Base-by-base conservation (phyloP, 2,888 invertebrate genomes). In the Harmothoe impar region DNA sequence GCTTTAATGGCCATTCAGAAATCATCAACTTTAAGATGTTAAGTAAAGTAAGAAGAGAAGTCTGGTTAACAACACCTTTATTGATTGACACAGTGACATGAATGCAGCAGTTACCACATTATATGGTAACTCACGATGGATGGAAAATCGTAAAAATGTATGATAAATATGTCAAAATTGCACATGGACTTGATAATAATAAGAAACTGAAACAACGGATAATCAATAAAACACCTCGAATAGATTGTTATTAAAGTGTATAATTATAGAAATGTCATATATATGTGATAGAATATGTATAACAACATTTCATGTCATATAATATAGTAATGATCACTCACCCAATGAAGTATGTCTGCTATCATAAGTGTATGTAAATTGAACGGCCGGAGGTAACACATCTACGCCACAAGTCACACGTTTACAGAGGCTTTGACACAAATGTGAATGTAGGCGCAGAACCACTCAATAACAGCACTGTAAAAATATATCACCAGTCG, bases 81-180 rank as follows among this genome's bases (percentile, higher is more conserved):
- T 77, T 77, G 1, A 77, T 77, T 77, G 77, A 77, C 31, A 77
- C 17, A 25, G 77, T 77, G 77, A 77, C 77, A 25, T 68, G n/a
- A 68, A 68, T 68, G n/a, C 68, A 77, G n/a, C 1, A 31, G 29
- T 17, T 31, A 15, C 31, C 31, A 25, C 25, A 29, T 10, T 77
- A 3, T 25, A 29, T 77, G 25, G 77, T 77, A 77, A 77, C 77
- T 25, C 1, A 17, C 77, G 5, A 77, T 77, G 77, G 77, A 77
- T 77, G 77, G 77, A 77, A 31, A 77, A 77, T 31, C 31, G 77
- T 77, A 77, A 77, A 77, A 77, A 77, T 77, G 77, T 77, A 77
- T 77, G 77, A 77, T 25, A 77, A 77, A 77, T 29, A 77, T 77
- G 77, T 77, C 77, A 31, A 77, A 31, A 77, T 77, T 77, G 15